A percentile compares a stretch with the other conserved stretches of the same genome.
Conservation (phyloP, 2,888 invertebrate species). For the Chrysolina americana region DNA sequence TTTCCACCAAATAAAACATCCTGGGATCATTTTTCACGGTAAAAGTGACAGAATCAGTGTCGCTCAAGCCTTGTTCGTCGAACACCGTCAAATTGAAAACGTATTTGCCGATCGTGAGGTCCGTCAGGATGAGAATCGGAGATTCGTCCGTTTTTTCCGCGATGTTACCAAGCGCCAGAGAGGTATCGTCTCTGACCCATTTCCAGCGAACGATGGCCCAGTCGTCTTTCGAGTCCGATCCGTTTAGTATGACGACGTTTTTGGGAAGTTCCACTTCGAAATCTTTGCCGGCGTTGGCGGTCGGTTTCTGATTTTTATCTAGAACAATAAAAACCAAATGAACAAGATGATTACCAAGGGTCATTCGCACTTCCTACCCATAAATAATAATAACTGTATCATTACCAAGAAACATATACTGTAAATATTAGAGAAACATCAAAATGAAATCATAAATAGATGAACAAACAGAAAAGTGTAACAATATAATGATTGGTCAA, state of each 20-base stretch:
- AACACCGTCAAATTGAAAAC: slow-evolving; percentile 90
- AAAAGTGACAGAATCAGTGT: slow-evolving; percentile 87
- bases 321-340: slow-evolving; percentile 51
- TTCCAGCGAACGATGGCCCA: slow-evolving; percentile 86
- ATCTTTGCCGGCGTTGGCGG: slow-evolving; percentile 91
- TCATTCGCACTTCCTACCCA: no score
- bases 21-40: slow-evolving; percentile 86
- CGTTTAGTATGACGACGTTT: slow-evolving; percentile 85
- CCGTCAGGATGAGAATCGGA: slow-evolving; percentile 84
- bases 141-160: slow-evolving; percentile 80
- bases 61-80: slow-evolving; percentile 90
- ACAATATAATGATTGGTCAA: no score
- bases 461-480: no score
- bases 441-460: no score
- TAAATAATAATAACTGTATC: no score
- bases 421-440: no score
- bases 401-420: no score
- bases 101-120: slow-evolving; percentile 89
- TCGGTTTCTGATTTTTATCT: slow-evolving; percentile 92
- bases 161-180: slow-evolving; percentile 88
- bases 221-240: slow-evolving; percentile 89
- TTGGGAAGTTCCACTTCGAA: slow-evolving; percentile 83
- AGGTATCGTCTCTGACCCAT: slow-evolving; percentile 84
- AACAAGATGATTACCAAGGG: no score
- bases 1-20: slow-evolving; percentile 83